Conservation (phyloP, 35 echinoderm and acorn worm species). For the Hemicentrotus pulcherrimus region DNA sequence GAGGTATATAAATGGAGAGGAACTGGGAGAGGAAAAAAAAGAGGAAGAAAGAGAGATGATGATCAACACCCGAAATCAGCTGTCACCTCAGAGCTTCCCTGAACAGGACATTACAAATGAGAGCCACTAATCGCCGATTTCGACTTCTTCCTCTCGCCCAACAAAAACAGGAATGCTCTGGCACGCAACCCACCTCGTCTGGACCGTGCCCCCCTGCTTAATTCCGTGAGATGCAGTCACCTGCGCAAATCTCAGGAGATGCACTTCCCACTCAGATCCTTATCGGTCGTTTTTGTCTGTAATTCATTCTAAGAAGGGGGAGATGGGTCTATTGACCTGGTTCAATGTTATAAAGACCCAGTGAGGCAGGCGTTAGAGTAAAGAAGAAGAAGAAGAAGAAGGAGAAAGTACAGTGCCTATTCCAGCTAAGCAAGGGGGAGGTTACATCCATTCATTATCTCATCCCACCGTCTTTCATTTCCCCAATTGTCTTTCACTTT, state of each 20-base stretch:
- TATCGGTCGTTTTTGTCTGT: not conserved
- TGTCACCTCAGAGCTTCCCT: not conserved
- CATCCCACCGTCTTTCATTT: conserved; percentile 37
- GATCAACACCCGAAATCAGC: conserved; percentile 40
- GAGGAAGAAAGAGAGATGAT: conserved; percentile 36
- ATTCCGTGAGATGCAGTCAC: conserved; percentile 31
- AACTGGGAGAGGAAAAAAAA: not conserved
- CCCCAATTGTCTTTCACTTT: conserved; percentile 36
- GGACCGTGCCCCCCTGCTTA: not conserved
- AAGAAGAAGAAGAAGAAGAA: not conserved
- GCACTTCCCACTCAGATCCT: conserved; percentile 28
- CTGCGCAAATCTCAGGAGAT: conserved; percentile 24
- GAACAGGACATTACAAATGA: conserved; percentile 46
- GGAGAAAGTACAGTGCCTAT: not conserved
- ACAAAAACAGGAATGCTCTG: conserved; percentile 34
- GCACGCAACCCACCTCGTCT: conserved; percentile 31
- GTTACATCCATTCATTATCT: conserved; percentile 9
- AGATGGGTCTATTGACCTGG: conserved; percentile 9
- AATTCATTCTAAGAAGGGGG: conserved; percentile 14
- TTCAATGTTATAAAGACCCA: not conserved
- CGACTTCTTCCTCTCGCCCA: conserved; percentile 14
- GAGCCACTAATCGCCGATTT: conserved; percentile 38
- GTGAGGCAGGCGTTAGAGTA: not conserved
- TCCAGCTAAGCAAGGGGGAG: conserved; percentile 29
- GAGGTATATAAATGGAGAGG: not conserved